Evolutionary conservation across 2,888 invertebrate genomes (phyloP).

Genomic region (Syritta pipiens): DNA sequence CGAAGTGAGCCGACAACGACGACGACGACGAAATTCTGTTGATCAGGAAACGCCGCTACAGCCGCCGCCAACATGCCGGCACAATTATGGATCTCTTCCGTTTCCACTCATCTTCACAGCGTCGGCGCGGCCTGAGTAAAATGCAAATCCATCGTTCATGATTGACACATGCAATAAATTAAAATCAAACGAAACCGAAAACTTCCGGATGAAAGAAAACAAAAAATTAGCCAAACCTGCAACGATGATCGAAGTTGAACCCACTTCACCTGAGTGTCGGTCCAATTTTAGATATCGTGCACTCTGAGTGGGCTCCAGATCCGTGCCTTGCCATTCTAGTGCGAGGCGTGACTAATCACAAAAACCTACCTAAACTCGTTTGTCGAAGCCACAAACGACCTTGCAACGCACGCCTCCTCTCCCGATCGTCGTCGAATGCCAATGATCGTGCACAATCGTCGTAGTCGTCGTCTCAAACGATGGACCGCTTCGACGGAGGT

Average conservation of each 20-base stretch:
- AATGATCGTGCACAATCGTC: conserved; percentile 24
- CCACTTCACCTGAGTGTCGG: conserved; percentile 4
- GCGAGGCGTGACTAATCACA: conserved; percentile 32
- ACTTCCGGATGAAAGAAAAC: conserved; percentile 34
- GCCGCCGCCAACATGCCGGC: background rate
- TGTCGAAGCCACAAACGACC: conserved; percentile 38
- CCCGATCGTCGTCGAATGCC: conserved; percentile 1
- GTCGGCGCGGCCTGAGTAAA: conserved; percentile 4
- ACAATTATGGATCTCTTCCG: conserved; percentile 52
- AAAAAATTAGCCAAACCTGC: background rate
- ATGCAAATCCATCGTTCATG: conserved; percentile 41
- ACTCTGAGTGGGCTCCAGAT: background rate
- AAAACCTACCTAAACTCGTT: conserved; percentile 21
- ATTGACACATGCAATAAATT: conserved; percentile 36
- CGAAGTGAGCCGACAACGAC: conserved; percentile 21
- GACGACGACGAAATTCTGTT: background rate
- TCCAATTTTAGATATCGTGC: conserved; percentile 13
- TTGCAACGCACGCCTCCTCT: conserved; percentile 38
- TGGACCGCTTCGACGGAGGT: conserved; percentile 44
- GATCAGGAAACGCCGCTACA: conserved; percentile 23
- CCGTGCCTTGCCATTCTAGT: conserved; percentile 15
- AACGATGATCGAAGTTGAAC: too few species aligned
- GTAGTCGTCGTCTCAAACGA: conserved; percentile 22
- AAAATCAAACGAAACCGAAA: background rate
- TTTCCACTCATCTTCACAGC: conserved; percentile 17